Evolutionary conservation across 2,113 vertebrate genomes (phyloP).

Genomic region (Podarcis raffonei): DNA sequence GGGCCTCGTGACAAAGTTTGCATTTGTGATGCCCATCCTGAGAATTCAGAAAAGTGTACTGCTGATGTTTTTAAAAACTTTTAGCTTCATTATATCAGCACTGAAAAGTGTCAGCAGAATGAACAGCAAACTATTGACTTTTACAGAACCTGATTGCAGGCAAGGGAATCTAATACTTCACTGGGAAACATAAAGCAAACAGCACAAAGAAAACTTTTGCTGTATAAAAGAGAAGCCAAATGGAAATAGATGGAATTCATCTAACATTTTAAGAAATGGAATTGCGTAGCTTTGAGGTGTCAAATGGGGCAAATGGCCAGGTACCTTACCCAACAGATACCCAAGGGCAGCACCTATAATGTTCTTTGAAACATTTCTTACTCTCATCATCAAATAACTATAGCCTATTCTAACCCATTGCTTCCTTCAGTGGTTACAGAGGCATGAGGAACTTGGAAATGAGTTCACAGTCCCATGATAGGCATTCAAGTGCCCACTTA

Average conservation of each 20-base stretch:
- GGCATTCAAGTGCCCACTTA: too few species aligned
- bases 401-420: not conserved
- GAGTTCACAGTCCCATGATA: too few species aligned
- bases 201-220: not conserved
- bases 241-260: not conserved
- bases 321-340: not conserved
- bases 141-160: not conserved
- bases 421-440: too few species aligned
- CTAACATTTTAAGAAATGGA: not conserved
- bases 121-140: constrained; percentile 7
- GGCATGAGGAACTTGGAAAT: too few species aligned
- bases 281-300: not conserved
- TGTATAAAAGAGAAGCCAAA: not conserved
- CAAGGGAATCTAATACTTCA: constrained; percentile 4
- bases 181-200: not conserved
- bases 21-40: not conserved
- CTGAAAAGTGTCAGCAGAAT: constrained; percentile 28
- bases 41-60: not conserved
- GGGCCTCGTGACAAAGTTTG: not conserved
- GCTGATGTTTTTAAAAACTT: constrained; percentile 13
- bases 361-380: not conserved
- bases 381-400: not conserved
- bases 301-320: not conserved
- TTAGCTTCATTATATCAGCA: not conserved
- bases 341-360: not conserved